Evolutionary conservation across 2,113 vertebrate genomes (phyloP).

Genomic region (Myrmecophaga tridactyla): DNA sequence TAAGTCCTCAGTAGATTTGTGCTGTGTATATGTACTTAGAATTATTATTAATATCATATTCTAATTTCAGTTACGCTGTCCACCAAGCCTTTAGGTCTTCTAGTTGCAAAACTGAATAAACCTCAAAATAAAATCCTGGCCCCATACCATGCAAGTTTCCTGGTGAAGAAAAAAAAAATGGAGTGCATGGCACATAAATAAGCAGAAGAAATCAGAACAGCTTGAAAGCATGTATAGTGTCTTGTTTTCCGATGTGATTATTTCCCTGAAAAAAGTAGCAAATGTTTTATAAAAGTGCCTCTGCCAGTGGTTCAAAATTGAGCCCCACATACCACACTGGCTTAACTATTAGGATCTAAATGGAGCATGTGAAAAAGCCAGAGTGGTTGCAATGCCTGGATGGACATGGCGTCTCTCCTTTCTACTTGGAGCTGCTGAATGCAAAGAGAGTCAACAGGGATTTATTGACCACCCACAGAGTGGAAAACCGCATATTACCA

Average conservation of each 20-base stretch:
- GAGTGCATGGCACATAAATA: neutral
- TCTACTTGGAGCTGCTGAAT: slow-evolving; percentile 46
- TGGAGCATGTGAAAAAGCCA: slow-evolving; percentile 62
- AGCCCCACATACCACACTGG: slow-evolving; percentile 20
- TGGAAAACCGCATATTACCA: slow-evolving; percentile 55
- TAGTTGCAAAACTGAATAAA: neutral
- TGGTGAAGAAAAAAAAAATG: neutral
- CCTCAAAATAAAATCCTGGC: neutral
- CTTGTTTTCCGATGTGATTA: slow-evolving; percentile 55
- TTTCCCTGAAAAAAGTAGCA: slow-evolving; percentile 32
- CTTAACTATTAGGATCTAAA: slow-evolving; percentile 65
- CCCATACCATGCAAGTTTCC: neutral
- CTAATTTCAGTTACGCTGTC: neutral
- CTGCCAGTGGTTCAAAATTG: slow-evolving; percentile 32
- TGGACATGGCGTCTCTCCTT: neutral
- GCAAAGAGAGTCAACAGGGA: slow-evolving; percentile 65
- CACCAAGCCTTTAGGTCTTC: neutral
- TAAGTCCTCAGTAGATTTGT: neutral
- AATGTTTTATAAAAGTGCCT: neutral
- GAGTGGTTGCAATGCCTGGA: slow-evolving; percentile 31
- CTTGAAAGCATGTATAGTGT: slow-evolving; percentile 6
- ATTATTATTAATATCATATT: neutral
- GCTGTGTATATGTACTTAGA: neutral
- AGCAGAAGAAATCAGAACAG: slow-evolving; percentile 1
- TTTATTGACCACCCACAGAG: slow-evolving; percentile 58